These are phyloP conservation scores for Callinectes sapidus DNA, from an alignment of 2,888 invertebrate species.

Conservation along the genomic window DNA sequence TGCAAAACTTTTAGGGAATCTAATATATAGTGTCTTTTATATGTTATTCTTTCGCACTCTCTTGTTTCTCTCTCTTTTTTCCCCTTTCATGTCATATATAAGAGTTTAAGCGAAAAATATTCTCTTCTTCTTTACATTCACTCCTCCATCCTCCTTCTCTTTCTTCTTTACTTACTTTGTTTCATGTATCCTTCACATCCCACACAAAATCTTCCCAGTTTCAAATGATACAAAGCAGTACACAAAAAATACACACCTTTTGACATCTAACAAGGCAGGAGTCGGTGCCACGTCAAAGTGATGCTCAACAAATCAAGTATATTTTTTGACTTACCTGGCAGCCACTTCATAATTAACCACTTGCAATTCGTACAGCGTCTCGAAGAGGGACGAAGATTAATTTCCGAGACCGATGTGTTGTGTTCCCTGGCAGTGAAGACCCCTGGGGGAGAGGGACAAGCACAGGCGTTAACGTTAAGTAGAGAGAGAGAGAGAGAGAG, in stretches of 20 bases:
- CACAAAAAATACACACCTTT: neutral
- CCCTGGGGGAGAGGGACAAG: neutral
- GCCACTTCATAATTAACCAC: conserved; percentile 7
- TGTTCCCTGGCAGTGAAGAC: neutral
- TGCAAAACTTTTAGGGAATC: no score
- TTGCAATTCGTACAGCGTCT: neutral
- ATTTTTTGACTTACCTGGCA: neutral
- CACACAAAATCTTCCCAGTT: neutral
- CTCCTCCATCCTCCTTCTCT: neutral
- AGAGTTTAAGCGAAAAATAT: no score
- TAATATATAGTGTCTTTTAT: no score
- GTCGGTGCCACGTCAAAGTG: neutral
- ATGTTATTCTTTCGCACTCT: no score
- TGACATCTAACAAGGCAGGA: conserved; percentile 2
- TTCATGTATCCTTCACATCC: neutral
- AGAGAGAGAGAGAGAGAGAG: conserved; percentile 22
- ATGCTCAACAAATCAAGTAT: neutral
- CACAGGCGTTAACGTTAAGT: neutral
- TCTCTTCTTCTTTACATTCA: neutral
- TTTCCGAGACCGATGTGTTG: neutral
- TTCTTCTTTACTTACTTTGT: neutral
- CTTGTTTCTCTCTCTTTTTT: no score
- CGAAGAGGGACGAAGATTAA: conserved; percentile 1
- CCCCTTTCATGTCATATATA: no score
- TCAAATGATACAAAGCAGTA: neutral